A percentile compares a stretch with the other conserved stretches of the same genome.
These are phyloP conservation scores for Cydia splendana DNA, from an alignment of 1,140 invertebrate genomes.

Conservation along the genomic window DNA sequence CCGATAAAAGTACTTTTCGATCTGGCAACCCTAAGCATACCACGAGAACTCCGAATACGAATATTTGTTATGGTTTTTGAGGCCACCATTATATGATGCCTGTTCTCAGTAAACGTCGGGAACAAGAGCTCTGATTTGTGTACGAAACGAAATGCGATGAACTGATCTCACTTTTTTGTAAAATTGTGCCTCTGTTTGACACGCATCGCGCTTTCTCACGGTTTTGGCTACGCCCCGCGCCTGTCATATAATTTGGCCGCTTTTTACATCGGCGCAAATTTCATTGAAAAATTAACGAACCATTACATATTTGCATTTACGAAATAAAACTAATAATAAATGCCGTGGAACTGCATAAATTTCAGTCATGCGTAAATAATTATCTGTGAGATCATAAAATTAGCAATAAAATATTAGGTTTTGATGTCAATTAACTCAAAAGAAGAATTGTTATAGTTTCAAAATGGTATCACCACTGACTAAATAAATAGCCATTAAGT, in stretches of 20 bases:
- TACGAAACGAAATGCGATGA: slow-evolving; percentile 26
- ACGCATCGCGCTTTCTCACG: slow-evolving; percentile 26
- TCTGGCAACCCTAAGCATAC: too few species aligned
- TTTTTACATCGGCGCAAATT: slow-evolving; percentile 14
- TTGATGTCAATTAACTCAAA: too few species aligned
- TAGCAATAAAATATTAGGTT: too few species aligned
- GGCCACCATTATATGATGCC: not conserved
- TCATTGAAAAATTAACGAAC: slow-evolving; percentile 25
- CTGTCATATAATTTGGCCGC: slow-evolving; percentile 24
- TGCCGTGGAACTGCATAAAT: not conserved
- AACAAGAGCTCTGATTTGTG: not conserved
- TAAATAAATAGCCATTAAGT: too few species aligned
- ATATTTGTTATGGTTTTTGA: not conserved
- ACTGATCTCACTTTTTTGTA: slow-evolving; percentile 29
- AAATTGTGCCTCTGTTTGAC: slow-evolving; percentile 18
- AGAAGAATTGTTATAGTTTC: too few species aligned
- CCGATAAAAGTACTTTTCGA: too few species aligned
- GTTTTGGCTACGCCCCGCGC: slow-evolving; percentile 22
- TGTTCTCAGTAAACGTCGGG: not conserved
- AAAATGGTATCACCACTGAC: too few species aligned
- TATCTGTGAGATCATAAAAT: too few species aligned
- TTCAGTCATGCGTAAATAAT: not conserved
- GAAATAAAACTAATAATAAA: slow-evolving; percentile 17
- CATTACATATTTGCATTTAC: not conserved
- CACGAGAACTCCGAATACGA: not conserved